These are phyloP conservation scores for Lophius americanus DNA, from an alignment of 2,797 vertebrate species.

Conservation along the genomic window DNA sequence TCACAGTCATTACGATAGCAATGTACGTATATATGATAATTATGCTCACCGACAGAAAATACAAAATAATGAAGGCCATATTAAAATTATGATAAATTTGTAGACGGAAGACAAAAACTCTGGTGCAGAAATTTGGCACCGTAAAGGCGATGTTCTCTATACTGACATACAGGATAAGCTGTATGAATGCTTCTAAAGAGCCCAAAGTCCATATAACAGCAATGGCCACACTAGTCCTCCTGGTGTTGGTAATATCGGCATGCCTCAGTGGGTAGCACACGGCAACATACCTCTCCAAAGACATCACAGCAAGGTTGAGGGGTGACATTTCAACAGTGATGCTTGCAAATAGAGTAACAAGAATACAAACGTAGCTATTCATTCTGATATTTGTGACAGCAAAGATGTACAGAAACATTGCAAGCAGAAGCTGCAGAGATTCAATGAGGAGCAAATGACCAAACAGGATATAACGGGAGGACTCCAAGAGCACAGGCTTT, in stretches of 20 bases:
- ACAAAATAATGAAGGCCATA: slow-evolving; percentile 23
- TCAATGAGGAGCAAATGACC: slow-evolving; percentile 73
- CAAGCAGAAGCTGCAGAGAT: slow-evolving; percentile 56
- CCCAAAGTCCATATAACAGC: slow-evolving; percentile 48
- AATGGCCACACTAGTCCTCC: slow-evolving; percentile 27
- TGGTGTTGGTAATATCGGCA: slow-evolving; percentile 30
- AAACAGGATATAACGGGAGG: slow-evolving; percentile 72
- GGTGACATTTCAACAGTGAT: slow-evolving; percentile 46
- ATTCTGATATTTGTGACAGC: slow-evolving; percentile 45
- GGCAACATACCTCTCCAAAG: slow-evolving; percentile 67
- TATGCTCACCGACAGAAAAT: slow-evolving; percentile 49
- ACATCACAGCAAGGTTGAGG: slow-evolving; percentile 70
- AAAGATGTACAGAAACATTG: slow-evolving; percentile 52
- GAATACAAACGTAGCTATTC: slow-evolving; percentile 41
- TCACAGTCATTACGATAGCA: slow-evolving; percentile 45
- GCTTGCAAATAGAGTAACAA: slow-evolving; percentile 16
- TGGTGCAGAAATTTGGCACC: slow-evolving; percentile 14
- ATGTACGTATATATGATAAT: slow-evolving; percentile 64
- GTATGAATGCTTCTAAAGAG: slow-evolving; percentile 38
- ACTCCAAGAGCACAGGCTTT: slow-evolving; percentile 60
- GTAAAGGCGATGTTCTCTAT: slow-evolving; percentile 1
- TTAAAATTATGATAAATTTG: slow-evolving; percentile 27
- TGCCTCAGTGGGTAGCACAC: slow-evolving; percentile 71
- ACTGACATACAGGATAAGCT: slow-evolving; percentile 41
- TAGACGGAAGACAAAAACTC: neutral